A percentile compares a stretch with the other conserved stretches of the same genome.
These are phyloP conservation scores for Trypoxylon attenuatum DNA, from an alignment of 2,888 invertebrate genomes.

Conservation along the genomic window DNA sequence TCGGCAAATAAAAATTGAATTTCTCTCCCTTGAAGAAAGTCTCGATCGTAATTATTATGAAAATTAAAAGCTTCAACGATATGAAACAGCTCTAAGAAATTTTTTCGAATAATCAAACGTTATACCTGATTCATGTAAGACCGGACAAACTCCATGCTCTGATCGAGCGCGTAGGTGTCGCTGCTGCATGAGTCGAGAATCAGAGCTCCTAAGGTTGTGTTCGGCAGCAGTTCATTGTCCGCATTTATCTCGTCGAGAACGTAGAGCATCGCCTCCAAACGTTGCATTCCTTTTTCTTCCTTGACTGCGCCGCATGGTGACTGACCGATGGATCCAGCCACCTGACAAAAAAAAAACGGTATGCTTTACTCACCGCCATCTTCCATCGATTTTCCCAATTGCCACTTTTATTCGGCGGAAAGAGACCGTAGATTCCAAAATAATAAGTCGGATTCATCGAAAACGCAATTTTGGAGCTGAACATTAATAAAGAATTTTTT, in stretches of 20 bases:
- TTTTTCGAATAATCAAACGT: conserved; percentile 1
- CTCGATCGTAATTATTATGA: too few species aligned
- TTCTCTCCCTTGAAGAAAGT: not conserved
- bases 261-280: conserved; percentile 82
- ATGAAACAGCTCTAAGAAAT: not conserved
- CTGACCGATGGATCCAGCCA: conserved; percentile 69
- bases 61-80: not conserved
- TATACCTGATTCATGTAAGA: conserved; percentile 78
- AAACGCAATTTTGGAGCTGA: too few species aligned
- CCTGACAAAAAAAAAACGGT: too few species aligned
- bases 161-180: conserved; percentile 81
- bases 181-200: conserved; percentile 77
- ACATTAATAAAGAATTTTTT: too few species aligned
- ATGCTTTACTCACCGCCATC: too few species aligned
- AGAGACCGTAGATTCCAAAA: too few species aligned
- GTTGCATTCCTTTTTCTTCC: conserved; percentile 82
- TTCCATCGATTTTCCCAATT: too few species aligned
- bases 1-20: not conserved
- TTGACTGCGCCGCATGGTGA: conserved; percentile 78
- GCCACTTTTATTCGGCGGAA: too few species aligned
- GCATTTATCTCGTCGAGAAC: conserved; percentile 81
- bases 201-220: conserved; percentile 76
- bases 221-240: conserved; percentile 77
- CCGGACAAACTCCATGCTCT: conserved; percentile 81
- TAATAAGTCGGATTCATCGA: too few species aligned